A percentile compares a stretch with the other conserved stretches of the same genome.
These are phyloP conservation scores for Drosophila repletoides DNA, from an alignment of 1,140 invertebrate genomes.

Conservation along the genomic window DNA sequence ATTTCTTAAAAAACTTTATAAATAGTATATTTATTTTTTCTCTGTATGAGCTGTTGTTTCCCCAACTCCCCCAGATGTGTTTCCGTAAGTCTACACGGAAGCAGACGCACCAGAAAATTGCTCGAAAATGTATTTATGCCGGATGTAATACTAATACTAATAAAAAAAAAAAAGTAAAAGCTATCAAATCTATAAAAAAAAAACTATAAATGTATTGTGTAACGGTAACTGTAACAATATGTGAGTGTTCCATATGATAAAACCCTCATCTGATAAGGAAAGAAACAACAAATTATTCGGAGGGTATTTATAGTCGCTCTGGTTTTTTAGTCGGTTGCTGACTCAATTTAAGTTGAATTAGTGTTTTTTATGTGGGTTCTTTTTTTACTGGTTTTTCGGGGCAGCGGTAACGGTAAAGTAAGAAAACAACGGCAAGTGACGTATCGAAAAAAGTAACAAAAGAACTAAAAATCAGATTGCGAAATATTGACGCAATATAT, in stretches of 20 bases:
- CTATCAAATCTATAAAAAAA: too few relatives aligned
- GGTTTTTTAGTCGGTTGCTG: constrained; percentile 6
- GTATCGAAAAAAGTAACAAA: constrained; percentile 20
- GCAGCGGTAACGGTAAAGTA: not conserved
- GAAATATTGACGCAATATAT: constrained; percentile 35
- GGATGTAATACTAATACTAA: not conserved
- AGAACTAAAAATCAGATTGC: constrained; percentile 34
- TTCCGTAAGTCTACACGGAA: constrained; percentile 13
- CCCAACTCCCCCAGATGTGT: too few relatives aligned
- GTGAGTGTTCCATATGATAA: not conserved
- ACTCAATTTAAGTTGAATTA: constrained; percentile 36
- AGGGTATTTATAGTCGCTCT: constrained; percentile 16
- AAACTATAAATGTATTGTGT: too few relatives aligned
- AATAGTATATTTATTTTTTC: too few relatives aligned
- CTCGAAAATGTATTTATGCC: not conserved
- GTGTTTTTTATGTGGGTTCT: not conserved
- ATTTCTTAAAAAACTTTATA: too few relatives aligned
- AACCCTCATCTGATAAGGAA: constrained; percentile 16
- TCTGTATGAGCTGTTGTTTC: too few relatives aligned
- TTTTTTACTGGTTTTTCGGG: not conserved
- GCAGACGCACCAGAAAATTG: not conserved
- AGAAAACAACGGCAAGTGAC: constrained; percentile 20
- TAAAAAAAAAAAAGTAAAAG: not conserved
- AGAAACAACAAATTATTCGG: not conserved
- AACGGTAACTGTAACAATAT: not conserved